Evolutionary conservation across 2,113 vertebrate species (phyloP), one percentile per base, ranked within the genome.

Genomic region (Loxodonta africana): DNA sequence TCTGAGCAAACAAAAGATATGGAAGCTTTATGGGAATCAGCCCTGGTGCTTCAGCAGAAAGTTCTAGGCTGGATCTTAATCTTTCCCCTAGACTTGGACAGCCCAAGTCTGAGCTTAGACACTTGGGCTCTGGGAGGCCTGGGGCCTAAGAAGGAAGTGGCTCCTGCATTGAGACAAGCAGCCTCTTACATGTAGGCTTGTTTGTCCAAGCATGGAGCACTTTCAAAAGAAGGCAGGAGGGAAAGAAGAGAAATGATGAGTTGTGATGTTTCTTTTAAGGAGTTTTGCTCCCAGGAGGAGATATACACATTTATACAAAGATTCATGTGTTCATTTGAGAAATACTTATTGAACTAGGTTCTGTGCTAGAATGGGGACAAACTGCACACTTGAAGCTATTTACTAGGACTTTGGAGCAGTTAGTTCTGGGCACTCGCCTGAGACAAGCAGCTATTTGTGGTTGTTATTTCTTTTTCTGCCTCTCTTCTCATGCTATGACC

Each of bases 221-320:
- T 69, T 94, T 90, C 57, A 48, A 91, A 69, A 78, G n/a, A 88
- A 7, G 53, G 60, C 44, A 25, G 30, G 81, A 65, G 11, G 20
- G 48, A 85, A 63, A 60, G 62, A 95, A 71, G 74, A 95, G 83
- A 80, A 81, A 51, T n/a, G 37, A 78, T 88, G 78, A 76, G 23
- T 41, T 76, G 17, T 53, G 53, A 53, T 44, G 67, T 84, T 76
- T 88, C 25, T 97, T 94, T 94, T 73, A 90, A 83, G 67, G 78
- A 91, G 41, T 53, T 81, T 92, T 88, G 28, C 88, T 90, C 77
- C 44, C 77, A 81, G 73, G 25, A 95, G n/a, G 67, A 90, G 92
- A 77, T 76, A 81, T 3, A 48, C 69, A 83, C 67, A 60, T 80
- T 85, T 73, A 63, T 67, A 63, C 93, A 83, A 73, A 92, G 73